phyloP scores from a whole-genome alignment of 2,888 invertebrate species.

The Chrysodeixis includens region DNA sequence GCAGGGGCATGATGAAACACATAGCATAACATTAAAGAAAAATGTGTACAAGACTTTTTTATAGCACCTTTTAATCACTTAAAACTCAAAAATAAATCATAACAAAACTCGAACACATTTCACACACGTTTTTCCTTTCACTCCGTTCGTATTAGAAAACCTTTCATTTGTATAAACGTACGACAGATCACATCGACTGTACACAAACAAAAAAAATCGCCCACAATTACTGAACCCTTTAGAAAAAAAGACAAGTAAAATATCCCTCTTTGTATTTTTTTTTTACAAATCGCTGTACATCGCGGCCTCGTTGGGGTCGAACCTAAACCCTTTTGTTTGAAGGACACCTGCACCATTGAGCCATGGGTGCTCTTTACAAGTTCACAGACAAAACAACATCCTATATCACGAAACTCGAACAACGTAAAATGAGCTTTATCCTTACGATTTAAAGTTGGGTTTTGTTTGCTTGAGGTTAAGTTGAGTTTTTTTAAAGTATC shows the following conservation, averaged over 20 bases:
- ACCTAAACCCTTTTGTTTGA: constrained; percentile 82
- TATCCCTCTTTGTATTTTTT: constrained; percentile 55
- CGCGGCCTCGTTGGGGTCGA: constrained; percentile 73
- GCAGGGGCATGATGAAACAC: too few relatives aligned
- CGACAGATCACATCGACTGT: constrained; percentile 20
- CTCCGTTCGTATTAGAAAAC: constrained; percentile 10
- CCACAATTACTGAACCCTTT: constrained; percentile 50
- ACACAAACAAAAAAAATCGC: constrained; percentile 24
- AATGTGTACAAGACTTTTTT: not conserved
- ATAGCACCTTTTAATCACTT: not conserved
- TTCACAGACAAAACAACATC: constrained; percentile 70
- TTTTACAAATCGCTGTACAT: constrained; percentile 79
- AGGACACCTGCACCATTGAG: constrained; percentile 85
- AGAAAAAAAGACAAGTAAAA: constrained; percentile 60
- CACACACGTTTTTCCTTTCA: not conserved
- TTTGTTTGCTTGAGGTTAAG: constrained; percentile 24
- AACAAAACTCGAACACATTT: constrained; percentile 3
- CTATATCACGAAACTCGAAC: constrained; percentile 29
- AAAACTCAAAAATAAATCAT: not conserved
- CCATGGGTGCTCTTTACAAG: constrained; percentile 82
- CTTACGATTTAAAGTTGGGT: not conserved
- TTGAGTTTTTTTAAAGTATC: constrained; percentile 60
- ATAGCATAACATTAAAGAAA: not conserved
- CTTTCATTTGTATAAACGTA: constrained; percentile 26
- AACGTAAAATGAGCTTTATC: constrained; percentile 31